A percentile compares a stretch with the other conserved stretches of the same genome.
Conservation (phyloP, 2,888 invertebrate species). For the Cantharis flavilabris region DNA sequence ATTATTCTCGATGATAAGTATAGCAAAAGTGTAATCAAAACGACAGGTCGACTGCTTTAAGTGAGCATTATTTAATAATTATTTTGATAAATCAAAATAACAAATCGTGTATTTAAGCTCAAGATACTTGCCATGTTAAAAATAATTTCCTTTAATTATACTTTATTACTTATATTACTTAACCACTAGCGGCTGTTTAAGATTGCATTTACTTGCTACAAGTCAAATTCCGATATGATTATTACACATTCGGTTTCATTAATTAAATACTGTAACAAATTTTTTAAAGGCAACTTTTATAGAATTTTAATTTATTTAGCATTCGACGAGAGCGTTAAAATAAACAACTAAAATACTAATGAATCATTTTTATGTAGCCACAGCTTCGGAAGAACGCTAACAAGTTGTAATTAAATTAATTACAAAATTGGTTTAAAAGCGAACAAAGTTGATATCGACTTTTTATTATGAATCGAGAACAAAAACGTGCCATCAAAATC, state of each 20-base stretch:
- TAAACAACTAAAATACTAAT: not conserved
- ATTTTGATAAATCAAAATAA: conserved; percentile 59
- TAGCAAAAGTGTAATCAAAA: conserved; percentile 10
- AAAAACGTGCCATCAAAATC: conserved; percentile 23
- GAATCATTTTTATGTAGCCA: not conserved
- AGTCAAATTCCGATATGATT: conserved; percentile 17
- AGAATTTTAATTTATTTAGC: not conserved
- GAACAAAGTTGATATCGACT: conserved; percentile 3
- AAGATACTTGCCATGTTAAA: conserved; percentile 51
- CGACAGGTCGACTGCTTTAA: conserved; percentile 47
- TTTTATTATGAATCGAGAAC: conserved; percentile 19
- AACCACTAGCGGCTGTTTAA: conserved; percentile 19
- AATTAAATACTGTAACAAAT: not conserved
- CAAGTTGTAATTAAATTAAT: conserved; percentile 22
- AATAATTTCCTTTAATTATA: conserved; percentile 56
- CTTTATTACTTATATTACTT: conserved; percentile 49
- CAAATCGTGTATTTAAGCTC: conserved; percentile 55
- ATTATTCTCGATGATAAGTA: conserved; percentile 8
- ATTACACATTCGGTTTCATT: conserved; percentile 10
- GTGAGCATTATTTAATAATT: conserved; percentile 58
- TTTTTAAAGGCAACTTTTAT: not conserved
- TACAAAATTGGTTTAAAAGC: conserved; percentile 21
- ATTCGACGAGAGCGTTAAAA: not conserved
- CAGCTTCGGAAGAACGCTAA: not conserved
- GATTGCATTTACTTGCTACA: conserved; percentile 10